Conservation (phyloP, 92 coral and sea anemone species). For the Zoanthus sociatus region DNA sequence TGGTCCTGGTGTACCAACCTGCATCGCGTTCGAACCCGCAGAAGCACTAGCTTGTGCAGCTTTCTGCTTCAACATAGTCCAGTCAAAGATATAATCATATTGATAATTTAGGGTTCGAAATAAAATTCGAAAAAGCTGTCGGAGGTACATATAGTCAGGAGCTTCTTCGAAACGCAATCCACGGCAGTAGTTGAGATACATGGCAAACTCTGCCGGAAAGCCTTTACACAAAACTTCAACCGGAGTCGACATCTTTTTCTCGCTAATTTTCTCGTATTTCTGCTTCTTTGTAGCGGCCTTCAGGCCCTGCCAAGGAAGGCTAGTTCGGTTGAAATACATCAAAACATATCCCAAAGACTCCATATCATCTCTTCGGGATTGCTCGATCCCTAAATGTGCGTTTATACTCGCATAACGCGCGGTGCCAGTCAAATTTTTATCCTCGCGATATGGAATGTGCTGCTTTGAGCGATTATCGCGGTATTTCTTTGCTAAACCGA, state of each 20-base stretch:
- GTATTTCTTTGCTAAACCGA: conserved; percentile 97
- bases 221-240: conserved; percentile 98
- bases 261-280: conserved; percentile 98
- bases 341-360: conserved; percentile 97
- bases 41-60: conserved; percentile 87
- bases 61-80: conserved; percentile 99
- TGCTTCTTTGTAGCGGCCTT: conserved; percentile 99
- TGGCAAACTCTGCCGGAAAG: conserved; percentile 99
- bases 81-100: conserved; percentile 97
- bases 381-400: conserved; percentile 98
- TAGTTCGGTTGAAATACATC: conserved; percentile 98
- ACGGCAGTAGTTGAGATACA: conserved; percentile 98
- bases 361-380: conserved; percentile 98
- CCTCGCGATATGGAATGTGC: conserved; percentile 98
- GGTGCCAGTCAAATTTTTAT: conserved; percentile 97
- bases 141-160: conserved; percentile 97
- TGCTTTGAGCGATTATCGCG: conserved; percentile 94
- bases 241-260: conserved; percentile 98
- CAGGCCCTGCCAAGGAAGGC: conserved; percentile 98
- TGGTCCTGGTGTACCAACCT: conserved; percentile 69
- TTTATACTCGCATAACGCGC: conserved; percentile 99
- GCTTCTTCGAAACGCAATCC: conserved; percentile 95
- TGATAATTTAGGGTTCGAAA: conserved; percentile 98
- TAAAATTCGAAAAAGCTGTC: conserved; percentile 96
- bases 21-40: conserved; percentile 63